phyloP scores from a whole-genome alignment of 2,797 vertebrate genomes.

The Liasis olivaceus region DNA sequence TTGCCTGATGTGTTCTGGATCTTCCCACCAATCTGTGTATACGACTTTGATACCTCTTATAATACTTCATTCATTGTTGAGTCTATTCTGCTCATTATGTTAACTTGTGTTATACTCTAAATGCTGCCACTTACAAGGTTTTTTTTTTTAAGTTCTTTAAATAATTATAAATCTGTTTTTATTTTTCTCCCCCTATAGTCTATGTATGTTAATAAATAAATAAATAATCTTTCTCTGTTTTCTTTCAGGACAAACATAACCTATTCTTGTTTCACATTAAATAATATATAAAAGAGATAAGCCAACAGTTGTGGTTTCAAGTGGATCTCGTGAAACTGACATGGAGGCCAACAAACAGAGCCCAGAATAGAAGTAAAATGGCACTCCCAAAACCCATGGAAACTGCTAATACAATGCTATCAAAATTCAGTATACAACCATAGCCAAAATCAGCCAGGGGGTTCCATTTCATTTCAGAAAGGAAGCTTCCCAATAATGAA shows the following conservation, averaged over 20 bases:
- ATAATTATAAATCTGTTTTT: not conserved
- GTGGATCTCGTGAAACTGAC: not conserved
- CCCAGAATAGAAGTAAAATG: not conserved
- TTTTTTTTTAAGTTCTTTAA: not conserved
- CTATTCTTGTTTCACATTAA: not conserved
- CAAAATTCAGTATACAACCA: not conserved
- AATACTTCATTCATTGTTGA: no score
- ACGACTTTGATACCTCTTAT: no score
- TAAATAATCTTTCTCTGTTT: slow-evolving; percentile 19
- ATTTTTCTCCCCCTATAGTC: no score
- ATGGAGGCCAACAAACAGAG: not conserved
- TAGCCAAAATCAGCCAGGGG: not conserved
- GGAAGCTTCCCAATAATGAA: no score
- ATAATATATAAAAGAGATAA: not conserved
- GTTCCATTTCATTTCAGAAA: not conserved
- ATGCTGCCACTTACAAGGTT: no score
- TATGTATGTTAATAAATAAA: no score
- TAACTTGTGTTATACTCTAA: no score
- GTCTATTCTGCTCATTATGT: no score
- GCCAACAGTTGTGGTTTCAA: not conserved
- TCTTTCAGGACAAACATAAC: not conserved
- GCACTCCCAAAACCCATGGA: not conserved
- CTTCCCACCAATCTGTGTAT: no score
- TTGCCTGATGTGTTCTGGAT: no score
- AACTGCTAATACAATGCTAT: not conserved